Evolutionary conservation across 2,888 invertebrate species (phyloP), one percentile per base, ranked within the genome.

Genomic region (Ichneumoninae sp.): DNA sequence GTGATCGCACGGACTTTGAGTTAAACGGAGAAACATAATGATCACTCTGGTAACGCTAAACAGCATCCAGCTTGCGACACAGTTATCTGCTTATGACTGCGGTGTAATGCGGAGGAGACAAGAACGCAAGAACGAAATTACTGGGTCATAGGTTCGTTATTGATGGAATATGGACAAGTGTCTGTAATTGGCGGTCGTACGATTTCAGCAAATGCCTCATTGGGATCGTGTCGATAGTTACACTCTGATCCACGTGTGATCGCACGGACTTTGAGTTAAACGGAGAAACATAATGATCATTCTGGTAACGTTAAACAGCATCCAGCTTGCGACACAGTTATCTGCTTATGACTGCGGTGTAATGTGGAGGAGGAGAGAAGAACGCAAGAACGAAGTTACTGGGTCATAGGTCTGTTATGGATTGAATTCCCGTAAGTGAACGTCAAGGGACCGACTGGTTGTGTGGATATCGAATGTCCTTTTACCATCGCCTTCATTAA

Each of bases 221-320:
- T 2, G 10, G n/a, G 33, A n/a, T 30, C 60, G 30, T 6, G 84
- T 70, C 85, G 86, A 88, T 87, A 86, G 87, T 84, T 88, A 86
- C 87, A 77, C 87, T 30, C 82, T 66, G 69, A 84, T 80, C 82
- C 78, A 71, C 72, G 68, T 82, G 84, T 78, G 40, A 80, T 78
- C 68, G 62, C 50, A n/a, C 36, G 80, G 69, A 47, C 76, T 86
- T 77, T 60, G 83, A 80, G 82, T 65, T 68, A 57, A 78, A 71
- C 47, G 78, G 65, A 65, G 65, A 62, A 78, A 75, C 33, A 62
- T 60, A 50, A 68, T 83, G 44, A 54, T 33, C 30, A 16, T 2
- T 16, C n/a, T 6, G 33, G 6, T 62, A 62, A 13, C 33, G 5
- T 33, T n/a, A 33, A 62, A 62, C n/a, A 33, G 6, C n/a, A 3